Percentiles rank a stretch among this genome's conserved stretches.
Conservation (phyloP, 2,113 vertebrate genomes). For the Semnornis frantzii region DNA sequence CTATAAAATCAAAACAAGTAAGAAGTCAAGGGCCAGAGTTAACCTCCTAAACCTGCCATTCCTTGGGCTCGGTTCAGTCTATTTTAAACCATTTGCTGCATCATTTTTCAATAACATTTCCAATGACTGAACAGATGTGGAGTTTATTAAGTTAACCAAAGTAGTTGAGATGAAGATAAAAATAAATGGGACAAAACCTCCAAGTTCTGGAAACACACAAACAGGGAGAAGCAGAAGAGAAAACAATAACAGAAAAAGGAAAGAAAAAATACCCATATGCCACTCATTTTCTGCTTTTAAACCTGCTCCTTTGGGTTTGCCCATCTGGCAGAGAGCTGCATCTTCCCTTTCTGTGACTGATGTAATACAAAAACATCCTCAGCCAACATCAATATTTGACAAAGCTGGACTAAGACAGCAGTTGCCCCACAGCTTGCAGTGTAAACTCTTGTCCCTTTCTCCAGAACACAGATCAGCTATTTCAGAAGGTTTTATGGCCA, state of each 20-base stretch:
- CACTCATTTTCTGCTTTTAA: background rate
- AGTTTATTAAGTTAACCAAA: background rate
- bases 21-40: background rate
- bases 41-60: background rate
- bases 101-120: background rate
- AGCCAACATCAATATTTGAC: background rate
- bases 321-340: background rate
- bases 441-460: background rate
- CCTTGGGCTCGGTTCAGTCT: background rate
- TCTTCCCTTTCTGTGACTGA: background rate
- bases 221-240: background rate
- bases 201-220: background rate
- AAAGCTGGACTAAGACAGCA: background rate
- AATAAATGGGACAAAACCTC: background rate
- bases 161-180: background rate
- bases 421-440: background rate
- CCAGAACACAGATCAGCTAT: background rate
- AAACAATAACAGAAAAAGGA: background rate
- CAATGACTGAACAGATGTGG: background rate
- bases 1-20: background rate
- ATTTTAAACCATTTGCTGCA: background rate
- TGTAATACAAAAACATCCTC: background rate
- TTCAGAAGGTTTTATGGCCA: background rate
- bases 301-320: background rate
- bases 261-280: background rate